A percentile compares a stretch with the other conserved stretches of the same genome.
phyloP scores from a whole-genome alignment of 2,797 vertebrate genomes.

The Bradypus variegatus region DNA sequence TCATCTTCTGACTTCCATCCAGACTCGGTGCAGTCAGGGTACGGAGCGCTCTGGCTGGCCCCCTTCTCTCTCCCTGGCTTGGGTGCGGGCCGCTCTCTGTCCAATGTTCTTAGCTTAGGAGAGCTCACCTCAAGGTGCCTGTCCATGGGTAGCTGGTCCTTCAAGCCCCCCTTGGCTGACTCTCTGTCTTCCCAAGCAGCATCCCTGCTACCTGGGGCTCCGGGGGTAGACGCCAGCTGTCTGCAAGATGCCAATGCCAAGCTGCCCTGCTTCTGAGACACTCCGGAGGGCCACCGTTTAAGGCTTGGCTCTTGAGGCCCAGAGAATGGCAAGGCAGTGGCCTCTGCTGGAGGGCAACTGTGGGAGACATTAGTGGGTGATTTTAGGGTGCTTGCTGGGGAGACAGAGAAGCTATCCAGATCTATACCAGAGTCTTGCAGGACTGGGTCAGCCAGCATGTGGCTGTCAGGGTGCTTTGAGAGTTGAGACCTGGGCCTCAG shows the following conservation, averaged over 20 bases:
- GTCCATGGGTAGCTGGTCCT: not conserved
- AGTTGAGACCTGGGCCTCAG: conserved; percentile 77
- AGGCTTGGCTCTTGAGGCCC: not conserved
- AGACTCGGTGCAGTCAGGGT: not conserved
- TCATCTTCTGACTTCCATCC: conserved; percentile 49
- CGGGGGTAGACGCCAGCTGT: conserved; percentile 46
- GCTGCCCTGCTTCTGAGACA: conserved; percentile 6
- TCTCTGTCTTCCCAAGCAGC: conserved; percentile 18
- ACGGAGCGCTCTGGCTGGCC: not conserved
- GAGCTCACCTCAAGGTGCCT: not conserved
- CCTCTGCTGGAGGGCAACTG: conserved; percentile 25
- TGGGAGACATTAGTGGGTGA: conserved; percentile 54
- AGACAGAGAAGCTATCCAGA: conserved; percentile 78
- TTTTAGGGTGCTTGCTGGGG: conserved; percentile 64
- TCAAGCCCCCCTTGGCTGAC: not conserved
- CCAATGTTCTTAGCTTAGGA: conserved; percentile 20
- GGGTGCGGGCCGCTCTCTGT: not conserved
- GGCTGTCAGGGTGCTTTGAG: conserved; percentile 55
- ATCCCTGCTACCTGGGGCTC: not conserved
- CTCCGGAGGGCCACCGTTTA: not conserved
- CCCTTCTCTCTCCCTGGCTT: not conserved
- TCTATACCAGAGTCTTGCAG: conserved; percentile 89
- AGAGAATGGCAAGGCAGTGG: not conserved
- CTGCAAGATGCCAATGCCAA: not conserved
- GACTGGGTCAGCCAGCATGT: conserved; percentile 62